Evolutionary conservation across 2,113 vertebrate species (phyloP).

Genomic region (Microtus pennsylvanicus): DNA sequence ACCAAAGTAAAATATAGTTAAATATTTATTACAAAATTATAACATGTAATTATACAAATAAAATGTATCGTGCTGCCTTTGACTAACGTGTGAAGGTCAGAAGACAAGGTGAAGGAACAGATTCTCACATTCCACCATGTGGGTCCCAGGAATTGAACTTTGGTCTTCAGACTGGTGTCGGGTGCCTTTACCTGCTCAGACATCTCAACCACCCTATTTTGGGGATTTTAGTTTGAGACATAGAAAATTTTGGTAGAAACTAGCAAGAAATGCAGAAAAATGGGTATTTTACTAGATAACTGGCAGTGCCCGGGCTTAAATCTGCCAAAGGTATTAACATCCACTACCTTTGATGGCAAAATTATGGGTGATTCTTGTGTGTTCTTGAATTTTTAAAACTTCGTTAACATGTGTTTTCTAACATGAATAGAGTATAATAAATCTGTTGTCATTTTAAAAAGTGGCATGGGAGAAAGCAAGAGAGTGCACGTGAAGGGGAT

Average conservation of each 20-base stretch:
- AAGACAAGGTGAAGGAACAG: background rate
- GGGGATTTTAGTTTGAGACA: background rate
- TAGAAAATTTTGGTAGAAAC: background rate
- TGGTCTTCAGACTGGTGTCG: background rate
- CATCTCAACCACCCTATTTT: background rate
- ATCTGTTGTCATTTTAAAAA: background rate
- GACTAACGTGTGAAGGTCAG: background rate
- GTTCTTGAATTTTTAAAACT: background rate
- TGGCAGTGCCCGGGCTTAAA: background rate
- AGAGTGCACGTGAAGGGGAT: too few species aligned
- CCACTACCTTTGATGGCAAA: background rate
- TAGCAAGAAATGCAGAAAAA: background rate
- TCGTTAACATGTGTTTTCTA: background rate
- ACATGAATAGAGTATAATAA: conserved; percentile 8
- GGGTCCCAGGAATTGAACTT: background rate
- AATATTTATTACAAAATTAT: background rate
- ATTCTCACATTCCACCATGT: background rate
- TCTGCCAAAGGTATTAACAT: background rate
- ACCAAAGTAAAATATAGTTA: background rate
- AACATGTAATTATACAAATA: background rate
- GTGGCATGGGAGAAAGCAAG: too few species aligned
- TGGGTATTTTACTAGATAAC: background rate
- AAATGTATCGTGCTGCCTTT: background rate
- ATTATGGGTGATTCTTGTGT: background rate
- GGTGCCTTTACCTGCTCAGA: background rate